Percentiles rank a stretch among this genome's conserved stretches.
Evolutionary conservation across 2,888 invertebrate species (phyloP).

Genomic region (Embidobia sp.): DNA sequence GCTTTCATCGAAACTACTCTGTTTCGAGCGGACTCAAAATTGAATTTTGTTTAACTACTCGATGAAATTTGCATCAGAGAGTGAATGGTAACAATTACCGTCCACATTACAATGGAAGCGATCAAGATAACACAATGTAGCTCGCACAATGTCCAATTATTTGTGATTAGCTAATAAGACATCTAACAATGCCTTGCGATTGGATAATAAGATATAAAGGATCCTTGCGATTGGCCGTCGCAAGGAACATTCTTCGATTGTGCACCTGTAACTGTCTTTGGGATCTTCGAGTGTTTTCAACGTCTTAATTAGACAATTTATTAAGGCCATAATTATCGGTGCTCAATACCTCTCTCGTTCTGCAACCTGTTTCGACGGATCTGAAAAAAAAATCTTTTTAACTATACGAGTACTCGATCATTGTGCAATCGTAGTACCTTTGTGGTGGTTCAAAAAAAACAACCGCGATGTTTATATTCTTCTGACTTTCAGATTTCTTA

Average conservation of each 20-base stretch:
- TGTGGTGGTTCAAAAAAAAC: no score
- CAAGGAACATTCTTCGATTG: neutral
- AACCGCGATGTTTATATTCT: no score
- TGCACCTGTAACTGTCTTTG: neutral
- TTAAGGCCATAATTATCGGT: no score
- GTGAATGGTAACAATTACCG: constrained; percentile 47
- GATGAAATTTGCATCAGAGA: constrained; percentile 33
- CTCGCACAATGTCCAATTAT: constrained; percentile 46
- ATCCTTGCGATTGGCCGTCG: constrained; percentile 25
- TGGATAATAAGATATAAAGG: constrained; percentile 46
- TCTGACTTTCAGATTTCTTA: no score
- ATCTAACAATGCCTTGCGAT: constrained; percentile 41
- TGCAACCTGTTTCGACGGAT: no score
- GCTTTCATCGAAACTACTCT: neutral
- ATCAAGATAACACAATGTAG: constrained; percentile 30
- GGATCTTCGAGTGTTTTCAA: neutral
- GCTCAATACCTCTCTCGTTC: no score
- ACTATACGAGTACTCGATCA: no score
- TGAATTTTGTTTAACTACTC: constrained; percentile 36
- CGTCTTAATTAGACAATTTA: constrained; percentile 3
- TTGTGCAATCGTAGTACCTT: no score
- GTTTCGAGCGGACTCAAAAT: neutral
- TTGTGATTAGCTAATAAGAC: constrained; percentile 52
- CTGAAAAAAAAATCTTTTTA: no score
- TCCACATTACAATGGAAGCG: constrained; percentile 24